Percentiles rank a stretch among this genome's conserved stretches.
Evolutionary conservation across 2,797 vertebrate species (phyloP).

Genomic region (Peromyscus eremicus): DNA sequence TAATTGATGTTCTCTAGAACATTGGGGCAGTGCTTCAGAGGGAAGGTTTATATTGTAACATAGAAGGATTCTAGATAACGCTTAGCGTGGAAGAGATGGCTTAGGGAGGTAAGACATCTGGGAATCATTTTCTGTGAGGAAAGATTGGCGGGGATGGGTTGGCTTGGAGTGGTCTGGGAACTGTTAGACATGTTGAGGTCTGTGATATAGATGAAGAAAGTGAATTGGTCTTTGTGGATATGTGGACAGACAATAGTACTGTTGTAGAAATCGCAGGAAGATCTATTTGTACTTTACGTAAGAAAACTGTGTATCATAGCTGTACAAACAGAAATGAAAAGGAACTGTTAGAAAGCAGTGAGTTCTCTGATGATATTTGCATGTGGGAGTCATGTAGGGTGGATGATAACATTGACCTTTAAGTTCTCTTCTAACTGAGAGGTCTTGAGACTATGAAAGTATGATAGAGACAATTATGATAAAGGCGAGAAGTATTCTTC

Average conservation of each 20-base stretch:
- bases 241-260: not conserved
- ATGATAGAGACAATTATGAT: not conserved
- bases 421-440: slow-evolving; percentile 31
- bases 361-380: slow-evolving; percentile 24
- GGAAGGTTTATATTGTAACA: not conserved
- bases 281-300: slow-evolving; percentile 17
- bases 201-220: slow-evolving; percentile 29
- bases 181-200: slow-evolving; percentile 13
- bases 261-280: slow-evolving; percentile 31
- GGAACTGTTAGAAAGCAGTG: slow-evolving; percentile 35
- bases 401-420: not conserved
- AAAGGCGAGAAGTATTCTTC: slow-evolving; percentile 41
- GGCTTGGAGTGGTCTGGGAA: not conserved
- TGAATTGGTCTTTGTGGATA: slow-evolving; percentile 45
- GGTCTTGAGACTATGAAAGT: slow-evolving; percentile 1
- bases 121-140: slow-evolving; percentile 50
- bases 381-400: not conserved
- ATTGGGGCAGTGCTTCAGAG: slow-evolving; percentile 47
- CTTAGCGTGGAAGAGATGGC: slow-evolving; percentile 55
- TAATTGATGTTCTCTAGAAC: slow-evolving; percentile 55
- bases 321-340: slow-evolving; percentile 15
- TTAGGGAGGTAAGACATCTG: not conserved
- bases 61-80: slow-evolving; percentile 26
- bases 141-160: not conserved
- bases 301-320: slow-evolving; percentile 32